phyloP scores from a whole-genome alignment of 2,888 invertebrate species.

The Euplagia quadripunctaria region DNA sequence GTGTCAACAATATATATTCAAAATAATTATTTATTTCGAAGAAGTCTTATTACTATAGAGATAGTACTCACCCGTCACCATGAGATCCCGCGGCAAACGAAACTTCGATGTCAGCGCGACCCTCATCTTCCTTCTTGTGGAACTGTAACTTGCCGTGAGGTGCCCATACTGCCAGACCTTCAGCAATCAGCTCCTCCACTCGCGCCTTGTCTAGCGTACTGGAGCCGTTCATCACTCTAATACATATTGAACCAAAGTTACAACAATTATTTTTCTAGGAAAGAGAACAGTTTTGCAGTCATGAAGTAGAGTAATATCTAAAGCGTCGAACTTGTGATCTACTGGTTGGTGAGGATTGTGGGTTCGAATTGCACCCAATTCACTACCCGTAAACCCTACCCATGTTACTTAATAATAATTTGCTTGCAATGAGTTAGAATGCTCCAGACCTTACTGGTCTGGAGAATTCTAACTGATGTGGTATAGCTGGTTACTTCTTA shows the following conservation, averaged over 20 bases:
- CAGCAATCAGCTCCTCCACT: slow-evolving; percentile 86
- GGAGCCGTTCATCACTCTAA: slow-evolving; percentile 90
- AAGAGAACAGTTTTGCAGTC: too few relatives aligned
- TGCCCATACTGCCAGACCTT: slow-evolving; percentile 90
- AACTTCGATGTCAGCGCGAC: slow-evolving; percentile 91
- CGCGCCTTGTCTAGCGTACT: slow-evolving; percentile 87
- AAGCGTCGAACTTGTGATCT: too few relatives aligned
- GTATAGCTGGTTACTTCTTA: neutral
- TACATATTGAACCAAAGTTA: slow-evolving; percentile 14
- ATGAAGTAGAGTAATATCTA: too few relatives aligned
- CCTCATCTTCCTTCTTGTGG: slow-evolving; percentile 74
- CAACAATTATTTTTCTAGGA: neutral
- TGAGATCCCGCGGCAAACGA: slow-evolving; percentile 90
- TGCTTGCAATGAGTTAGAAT: neutral
- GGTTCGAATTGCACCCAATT: too few relatives aligned
- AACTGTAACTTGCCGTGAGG: slow-evolving; percentile 89
- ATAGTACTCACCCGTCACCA: slow-evolving; percentile 88
- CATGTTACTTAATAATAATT: too few relatives aligned
- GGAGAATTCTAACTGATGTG: neutral
- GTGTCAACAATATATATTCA: too few relatives aligned
- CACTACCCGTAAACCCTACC: too few relatives aligned
- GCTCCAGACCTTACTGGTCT: too few relatives aligned
- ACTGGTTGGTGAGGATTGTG: too few relatives aligned
- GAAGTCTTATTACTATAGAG: neutral
- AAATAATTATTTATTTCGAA: too few relatives aligned